A percentile compares a stretch with the other conserved stretches of the same genome.
Conservation (phyloP, 2,888 invertebrate species). For the Gymnoscelis rufifasciata region DNA sequence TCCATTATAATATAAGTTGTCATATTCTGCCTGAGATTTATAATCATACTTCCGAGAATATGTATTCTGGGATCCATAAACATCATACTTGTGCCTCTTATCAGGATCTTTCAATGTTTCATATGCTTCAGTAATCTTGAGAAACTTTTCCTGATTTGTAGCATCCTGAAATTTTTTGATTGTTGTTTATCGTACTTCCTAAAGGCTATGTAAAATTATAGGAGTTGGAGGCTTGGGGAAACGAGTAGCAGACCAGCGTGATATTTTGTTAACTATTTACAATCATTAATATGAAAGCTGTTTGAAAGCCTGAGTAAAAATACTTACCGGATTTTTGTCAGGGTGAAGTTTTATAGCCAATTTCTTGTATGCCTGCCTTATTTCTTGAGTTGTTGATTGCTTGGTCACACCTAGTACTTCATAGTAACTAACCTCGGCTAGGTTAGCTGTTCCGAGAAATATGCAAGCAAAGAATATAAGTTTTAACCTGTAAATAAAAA, state of each 20-base stretch:
- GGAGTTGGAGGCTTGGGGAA: too few relatives aligned
- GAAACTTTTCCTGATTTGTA: constrained; percentile 85
- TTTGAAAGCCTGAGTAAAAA: too few relatives aligned
- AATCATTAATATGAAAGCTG: too few relatives aligned
- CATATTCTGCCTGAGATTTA: constrained; percentile 81
- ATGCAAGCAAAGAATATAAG: constrained; percentile 37
- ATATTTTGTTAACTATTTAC: too few relatives aligned
- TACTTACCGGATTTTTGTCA: constrained; percentile 83
- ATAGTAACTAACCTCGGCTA: constrained; percentile 73
- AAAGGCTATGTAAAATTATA: neutral
- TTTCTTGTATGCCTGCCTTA: constrained; percentile 88
- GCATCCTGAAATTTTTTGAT: constrained; percentile 78
- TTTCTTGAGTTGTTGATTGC: constrained; percentile 83
- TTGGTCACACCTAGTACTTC: constrained; percentile 82
- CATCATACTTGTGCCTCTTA: constrained; percentile 87
- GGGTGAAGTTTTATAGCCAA: constrained; percentile 86
- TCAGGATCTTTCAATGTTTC: constrained; percentile 92
- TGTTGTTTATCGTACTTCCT: neutral
- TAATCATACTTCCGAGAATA: constrained; percentile 78
- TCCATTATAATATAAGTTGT: constrained; percentile 91
- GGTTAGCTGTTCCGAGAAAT: constrained; percentile 45
- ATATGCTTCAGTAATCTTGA: constrained; percentile 90
- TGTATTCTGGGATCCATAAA: constrained; percentile 83
- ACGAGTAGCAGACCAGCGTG: too few relatives aligned
- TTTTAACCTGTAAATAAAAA: constrained; percentile 45